Evolutionary conservation across 1,140 invertebrate genomes (phyloP).

Genomic region (Mamestra configurata): DNA sequence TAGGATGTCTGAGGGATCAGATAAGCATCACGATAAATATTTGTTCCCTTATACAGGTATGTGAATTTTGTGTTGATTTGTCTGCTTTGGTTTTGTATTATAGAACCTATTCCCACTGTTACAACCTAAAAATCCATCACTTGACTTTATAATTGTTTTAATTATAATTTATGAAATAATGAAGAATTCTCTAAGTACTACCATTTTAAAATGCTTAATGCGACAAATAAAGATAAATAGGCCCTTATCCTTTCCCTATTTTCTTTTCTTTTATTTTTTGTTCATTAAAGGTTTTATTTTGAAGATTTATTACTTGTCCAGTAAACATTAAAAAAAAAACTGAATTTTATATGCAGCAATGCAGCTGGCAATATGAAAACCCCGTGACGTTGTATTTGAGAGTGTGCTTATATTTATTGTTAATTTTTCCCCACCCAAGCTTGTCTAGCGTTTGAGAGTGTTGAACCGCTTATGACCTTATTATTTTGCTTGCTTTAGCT

Average conservation of each 20-base stretch:
- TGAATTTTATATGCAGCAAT: too few relatives aligned
- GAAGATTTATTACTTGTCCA: too few relatives aligned
- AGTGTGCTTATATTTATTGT: conserved; percentile 50
- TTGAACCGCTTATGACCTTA: conserved; percentile 61
- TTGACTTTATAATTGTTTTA: too few relatives aligned
- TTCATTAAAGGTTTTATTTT: too few relatives aligned
- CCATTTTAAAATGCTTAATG: too few relatives aligned
- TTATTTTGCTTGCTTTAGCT: conserved; percentile 83
- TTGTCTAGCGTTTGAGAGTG: conserved; percentile 60
- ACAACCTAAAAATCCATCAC: too few relatives aligned
- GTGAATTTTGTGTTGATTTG: conserved; percentile 63
- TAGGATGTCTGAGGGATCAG: conserved; percentile 91
- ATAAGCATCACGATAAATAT: conserved; percentile 93
- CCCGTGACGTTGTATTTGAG: conserved; percentile 41
- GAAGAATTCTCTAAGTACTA: too few relatives aligned
- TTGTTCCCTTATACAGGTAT: conserved; percentile 92
- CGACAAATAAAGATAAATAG: too few relatives aligned
- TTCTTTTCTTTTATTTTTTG: too few relatives aligned
- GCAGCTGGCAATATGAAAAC: background rate
- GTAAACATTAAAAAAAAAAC: too few relatives aligned
- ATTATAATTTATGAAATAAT: too few relatives aligned
- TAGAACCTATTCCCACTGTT: background rate
- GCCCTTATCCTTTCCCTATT: too few relatives aligned
- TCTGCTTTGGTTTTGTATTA: background rate
- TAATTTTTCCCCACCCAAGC: conserved; percentile 29